A percentile compares a stretch with the other conserved stretches of the same genome.
Evolutionary conservation across 2,113 vertebrate species (phyloP).

Genomic region (Solea solea): DNA sequence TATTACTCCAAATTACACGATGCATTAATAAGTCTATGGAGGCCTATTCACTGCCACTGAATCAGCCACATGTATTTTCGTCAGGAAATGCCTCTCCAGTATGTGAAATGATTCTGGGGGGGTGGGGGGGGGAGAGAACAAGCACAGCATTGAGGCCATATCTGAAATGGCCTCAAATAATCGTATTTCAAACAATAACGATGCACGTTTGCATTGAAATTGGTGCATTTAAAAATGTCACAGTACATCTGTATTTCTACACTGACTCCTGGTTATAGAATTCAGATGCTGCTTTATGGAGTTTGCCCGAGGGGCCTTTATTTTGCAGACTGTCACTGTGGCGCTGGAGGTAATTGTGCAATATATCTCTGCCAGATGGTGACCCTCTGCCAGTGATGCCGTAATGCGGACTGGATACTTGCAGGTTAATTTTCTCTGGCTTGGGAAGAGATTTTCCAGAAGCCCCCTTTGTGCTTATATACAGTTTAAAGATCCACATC

Average conservation of each 20-base stretch:
- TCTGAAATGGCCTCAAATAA: constrained; percentile 13
- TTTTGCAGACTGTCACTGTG: constrained; percentile 52
- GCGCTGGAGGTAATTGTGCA: constrained; percentile 65
- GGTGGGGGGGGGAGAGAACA: neutral
- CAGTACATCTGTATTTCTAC: constrained; percentile 36
- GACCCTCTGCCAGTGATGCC: constrained; percentile 47
- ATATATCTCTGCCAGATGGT: constrained; percentile 77
- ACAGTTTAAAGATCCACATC: constrained; percentile 40
- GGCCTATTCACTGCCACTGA: neutral
- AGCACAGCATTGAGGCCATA: neutral
- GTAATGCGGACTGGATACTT: constrained; percentile 48
- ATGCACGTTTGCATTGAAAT: constrained; percentile 28
- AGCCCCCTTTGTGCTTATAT: constrained; percentile 33
- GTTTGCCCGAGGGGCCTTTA: constrained; percentile 48
- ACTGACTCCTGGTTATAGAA: constrained; percentile 26
- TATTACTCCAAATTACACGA: neutral
- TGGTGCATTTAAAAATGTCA: constrained; percentile 18
- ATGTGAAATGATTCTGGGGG: neutral
- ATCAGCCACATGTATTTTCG: neutral
- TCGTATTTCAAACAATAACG: constrained; percentile 28
- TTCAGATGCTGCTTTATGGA: constrained; percentile 34
- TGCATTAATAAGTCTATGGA: neutral
- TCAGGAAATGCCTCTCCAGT: neutral
- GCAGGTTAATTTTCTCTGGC: constrained; percentile 60
- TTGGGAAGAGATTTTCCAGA: constrained; percentile 53